Conservation (phyloP, 2,113 vertebrate species). For the Paratilapia polleni region DNA sequence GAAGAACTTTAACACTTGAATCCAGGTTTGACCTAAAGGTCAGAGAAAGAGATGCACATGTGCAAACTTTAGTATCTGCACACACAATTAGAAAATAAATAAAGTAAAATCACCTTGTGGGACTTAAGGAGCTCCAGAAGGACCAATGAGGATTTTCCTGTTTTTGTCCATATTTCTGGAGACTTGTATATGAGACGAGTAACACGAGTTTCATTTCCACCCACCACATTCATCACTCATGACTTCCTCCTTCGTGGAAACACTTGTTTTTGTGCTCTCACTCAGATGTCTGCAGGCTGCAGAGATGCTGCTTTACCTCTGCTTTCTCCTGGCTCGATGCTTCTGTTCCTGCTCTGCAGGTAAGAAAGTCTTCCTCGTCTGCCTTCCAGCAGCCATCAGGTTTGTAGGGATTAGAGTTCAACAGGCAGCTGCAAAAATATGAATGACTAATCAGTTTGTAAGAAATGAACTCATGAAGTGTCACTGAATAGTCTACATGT, state of each 20-base stretch:
- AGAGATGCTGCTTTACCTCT: background rate
- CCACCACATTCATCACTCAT: background rate
- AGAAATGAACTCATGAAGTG: too few relatives aligned
- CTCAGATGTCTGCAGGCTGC: accelerated
- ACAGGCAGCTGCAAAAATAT: background rate
- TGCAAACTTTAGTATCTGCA: too few relatives aligned
- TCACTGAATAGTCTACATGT: too few relatives aligned
- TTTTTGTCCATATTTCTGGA: background rate
- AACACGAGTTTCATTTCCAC: background rate
- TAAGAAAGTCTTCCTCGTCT: background rate
- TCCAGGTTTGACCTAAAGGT: background rate
- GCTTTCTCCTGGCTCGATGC: background rate
- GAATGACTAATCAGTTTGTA: too few relatives aligned
- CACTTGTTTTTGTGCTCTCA: accelerated
- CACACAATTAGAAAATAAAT: too few relatives aligned
- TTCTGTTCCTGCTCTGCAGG: background rate
- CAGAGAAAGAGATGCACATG: too few relatives aligned
- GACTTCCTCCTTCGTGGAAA: background rate
- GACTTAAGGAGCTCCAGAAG: background rate
- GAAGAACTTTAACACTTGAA: background rate
- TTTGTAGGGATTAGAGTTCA: background rate
- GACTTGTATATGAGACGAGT: background rate
- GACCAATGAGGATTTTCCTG: too few relatives aligned
- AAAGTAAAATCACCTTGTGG: background rate
- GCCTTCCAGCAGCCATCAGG: background rate